Percentiles rank a stretch among this genome's conserved stretches.
Conservation (phyloP, 92 coral and sea anemone genomes). For the Desmophyllum pertusum region DNA sequence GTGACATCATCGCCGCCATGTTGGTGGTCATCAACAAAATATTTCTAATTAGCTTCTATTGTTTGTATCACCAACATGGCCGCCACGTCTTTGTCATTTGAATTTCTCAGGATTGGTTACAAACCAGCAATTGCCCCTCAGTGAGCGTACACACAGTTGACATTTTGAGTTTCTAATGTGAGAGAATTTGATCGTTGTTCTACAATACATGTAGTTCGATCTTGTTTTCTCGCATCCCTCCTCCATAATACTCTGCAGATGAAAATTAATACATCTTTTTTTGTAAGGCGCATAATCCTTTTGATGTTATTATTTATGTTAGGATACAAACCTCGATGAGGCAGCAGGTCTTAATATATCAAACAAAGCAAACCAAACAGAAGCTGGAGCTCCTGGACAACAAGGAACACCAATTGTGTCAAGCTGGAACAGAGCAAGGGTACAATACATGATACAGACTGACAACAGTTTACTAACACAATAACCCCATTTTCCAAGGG, state of each 20-base stretch:
- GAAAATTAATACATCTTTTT: neutral
- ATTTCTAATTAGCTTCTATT: too few species aligned
- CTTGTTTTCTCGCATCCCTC: too few species aligned
- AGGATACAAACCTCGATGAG: conserved; percentile 94
- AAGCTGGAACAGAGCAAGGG: conserved; percentile 87
- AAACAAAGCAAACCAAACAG: conserved; percentile 75
- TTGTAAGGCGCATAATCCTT: neutral
- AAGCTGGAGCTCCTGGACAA: conserved; percentile 74
- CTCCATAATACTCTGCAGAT: neutral
- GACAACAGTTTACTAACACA: neutral
- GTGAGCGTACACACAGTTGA: too few species aligned
- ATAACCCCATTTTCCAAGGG: neutral
- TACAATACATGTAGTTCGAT: too few species aligned
- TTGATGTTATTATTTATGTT: neutral
- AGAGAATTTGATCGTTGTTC: too few species aligned
- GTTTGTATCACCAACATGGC: too few species aligned
- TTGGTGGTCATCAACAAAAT: too few species aligned
- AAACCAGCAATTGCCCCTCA: too few species aligned
- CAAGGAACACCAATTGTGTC: conserved; percentile 91
- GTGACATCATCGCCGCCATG: too few species aligned
- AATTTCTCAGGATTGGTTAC: too few species aligned
- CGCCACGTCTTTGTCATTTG: too few species aligned
- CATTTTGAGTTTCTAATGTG: too few species aligned
- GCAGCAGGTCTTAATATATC: conserved; percentile 85
- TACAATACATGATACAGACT: neutral